Evolutionary conservation across 1,140 invertebrate species (phyloP).

Genomic region (Aphidius ervi): DNA sequence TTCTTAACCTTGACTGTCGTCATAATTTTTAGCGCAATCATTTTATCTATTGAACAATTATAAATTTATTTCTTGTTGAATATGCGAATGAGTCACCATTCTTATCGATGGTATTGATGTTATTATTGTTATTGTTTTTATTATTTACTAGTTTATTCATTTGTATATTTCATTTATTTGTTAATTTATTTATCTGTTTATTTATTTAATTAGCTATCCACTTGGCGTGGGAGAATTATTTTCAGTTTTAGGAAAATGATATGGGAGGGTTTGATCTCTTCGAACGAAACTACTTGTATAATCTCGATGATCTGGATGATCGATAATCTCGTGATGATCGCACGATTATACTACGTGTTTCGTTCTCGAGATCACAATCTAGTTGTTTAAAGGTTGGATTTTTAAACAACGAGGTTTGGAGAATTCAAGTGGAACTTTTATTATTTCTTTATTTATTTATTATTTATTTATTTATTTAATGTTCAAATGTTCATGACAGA

Average conservation of each 20-base stretch:
- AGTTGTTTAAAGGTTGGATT: constrained; percentile 1
- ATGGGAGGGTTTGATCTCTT: neutral
- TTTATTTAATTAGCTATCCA: too few species aligned
- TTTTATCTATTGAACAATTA: neutral
- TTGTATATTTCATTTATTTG: neutral
- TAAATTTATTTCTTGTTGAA: neutral
- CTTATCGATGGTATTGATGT: neutral
- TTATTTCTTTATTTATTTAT: neutral
- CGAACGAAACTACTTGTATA: constrained; percentile 6
- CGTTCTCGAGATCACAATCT: constrained; percentile 6
- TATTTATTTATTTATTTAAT: neutral
- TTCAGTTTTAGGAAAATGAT: neutral
- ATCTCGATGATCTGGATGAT: constrained; percentile 3
- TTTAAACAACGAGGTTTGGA: neutral
- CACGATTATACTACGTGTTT: constrained; percentile 5
- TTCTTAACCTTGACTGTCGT: neutral
- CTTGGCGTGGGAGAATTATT: too few species aligned
- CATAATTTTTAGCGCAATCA: neutral
- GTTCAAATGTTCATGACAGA: neutral
- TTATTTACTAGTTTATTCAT: neutral
- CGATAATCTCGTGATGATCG: neutral
- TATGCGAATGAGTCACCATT: neutral
- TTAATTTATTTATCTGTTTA: neutral
- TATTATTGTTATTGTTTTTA: neutral
- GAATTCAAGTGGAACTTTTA: neutral